phyloP scores from a whole-genome alignment of 2,797 vertebrate species.

The Notolabrus celidotus region DNA sequence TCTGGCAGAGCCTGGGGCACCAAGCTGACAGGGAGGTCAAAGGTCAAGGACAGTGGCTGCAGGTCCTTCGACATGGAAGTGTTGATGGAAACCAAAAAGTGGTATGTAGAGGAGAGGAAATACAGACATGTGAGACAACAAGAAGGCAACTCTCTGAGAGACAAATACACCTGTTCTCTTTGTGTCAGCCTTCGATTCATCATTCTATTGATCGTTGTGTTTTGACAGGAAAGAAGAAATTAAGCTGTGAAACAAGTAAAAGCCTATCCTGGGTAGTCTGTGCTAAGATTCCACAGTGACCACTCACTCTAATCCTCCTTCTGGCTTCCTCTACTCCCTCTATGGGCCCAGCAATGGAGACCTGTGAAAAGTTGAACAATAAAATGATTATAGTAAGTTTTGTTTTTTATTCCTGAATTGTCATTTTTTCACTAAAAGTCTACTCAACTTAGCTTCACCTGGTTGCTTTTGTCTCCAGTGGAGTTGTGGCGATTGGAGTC shows the following conservation, averaged over 20 bases:
- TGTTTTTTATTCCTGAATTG: not conserved
- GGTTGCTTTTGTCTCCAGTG: slow-evolving; percentile 87
- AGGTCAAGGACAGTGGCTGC: slow-evolving; percentile 85
- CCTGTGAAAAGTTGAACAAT: slow-evolving; percentile 64
- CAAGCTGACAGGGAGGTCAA: slow-evolving; percentile 85
- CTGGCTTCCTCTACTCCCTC: slow-evolving; percentile 86
- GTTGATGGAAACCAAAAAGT: not conserved
- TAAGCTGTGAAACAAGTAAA: slow-evolving; percentile 55
- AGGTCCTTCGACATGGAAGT: slow-evolving; percentile 75
- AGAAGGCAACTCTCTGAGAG: slow-evolving; percentile 35
- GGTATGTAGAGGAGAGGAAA: not conserved
- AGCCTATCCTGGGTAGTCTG: slow-evolving; percentile 34
- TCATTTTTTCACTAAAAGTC: not conserved
- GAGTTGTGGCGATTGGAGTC: slow-evolving; percentile 87
- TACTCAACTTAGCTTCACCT: slow-evolving; percentile 66
- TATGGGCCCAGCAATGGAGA: slow-evolving; percentile 87
- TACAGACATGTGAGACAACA: slow-evolving; percentile 9
- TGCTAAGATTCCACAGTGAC: no score
- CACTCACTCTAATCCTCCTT: slow-evolving; percentile 85
- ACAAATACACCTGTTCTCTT: slow-evolving; percentile 47
- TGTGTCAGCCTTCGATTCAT: slow-evolving; percentile 51
- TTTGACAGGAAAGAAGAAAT: slow-evolving; percentile 47
- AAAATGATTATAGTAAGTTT: not conserved
- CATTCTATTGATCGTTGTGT: slow-evolving; percentile 51
- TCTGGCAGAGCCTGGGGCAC: slow-evolving; percentile 82